Conservation (phyloP, 2,888 invertebrate species). For the Dynastes grantii region DNA sequence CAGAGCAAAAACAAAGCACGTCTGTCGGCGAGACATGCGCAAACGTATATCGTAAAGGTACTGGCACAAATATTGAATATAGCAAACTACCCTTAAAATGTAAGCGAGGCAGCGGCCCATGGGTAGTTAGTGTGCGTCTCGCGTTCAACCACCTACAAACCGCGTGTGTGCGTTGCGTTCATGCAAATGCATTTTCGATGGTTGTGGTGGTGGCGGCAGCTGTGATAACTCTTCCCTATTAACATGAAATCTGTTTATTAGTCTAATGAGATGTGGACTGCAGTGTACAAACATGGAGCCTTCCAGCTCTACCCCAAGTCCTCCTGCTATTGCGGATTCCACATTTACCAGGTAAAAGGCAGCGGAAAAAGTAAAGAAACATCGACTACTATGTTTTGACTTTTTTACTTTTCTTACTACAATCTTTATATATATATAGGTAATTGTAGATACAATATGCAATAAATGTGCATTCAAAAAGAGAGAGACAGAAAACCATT, state of each 20-base stretch:
- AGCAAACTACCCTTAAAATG: constrained; percentile 59
- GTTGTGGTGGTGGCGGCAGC: constrained; percentile 36
- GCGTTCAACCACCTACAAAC: not conserved
- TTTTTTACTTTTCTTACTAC: not conserved
- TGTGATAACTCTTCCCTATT: constrained; percentile 47
- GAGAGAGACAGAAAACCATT: constrained; percentile 10
- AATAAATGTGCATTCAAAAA: constrained; percentile 6
- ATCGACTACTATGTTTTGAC: not conserved
- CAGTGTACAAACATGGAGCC: constrained; percentile 65
- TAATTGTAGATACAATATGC: not conserved
- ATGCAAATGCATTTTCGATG: constrained; percentile 25
- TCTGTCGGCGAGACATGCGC: constrained; percentile 58
- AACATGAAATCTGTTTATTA: constrained; percentile 54
- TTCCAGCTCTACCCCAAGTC: constrained; percentile 68
- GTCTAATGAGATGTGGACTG: constrained; percentile 52
- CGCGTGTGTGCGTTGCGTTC: constrained; percentile 18
- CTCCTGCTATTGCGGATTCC: constrained; percentile 68
- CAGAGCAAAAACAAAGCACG: constrained; percentile 55
- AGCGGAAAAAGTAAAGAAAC: not conserved
- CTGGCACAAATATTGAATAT: constrained; percentile 60
- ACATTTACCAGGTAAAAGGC: constrained; percentile 67
- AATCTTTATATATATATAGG: not conserved
- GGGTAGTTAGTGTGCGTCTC: constrained; percentile 12
- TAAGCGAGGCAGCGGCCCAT: constrained; percentile 47
- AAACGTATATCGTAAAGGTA: constrained; percentile 56